Evolutionary conservation across 2,888 invertebrate species (phyloP).

Genomic region (Tinea trinotella): DNA sequence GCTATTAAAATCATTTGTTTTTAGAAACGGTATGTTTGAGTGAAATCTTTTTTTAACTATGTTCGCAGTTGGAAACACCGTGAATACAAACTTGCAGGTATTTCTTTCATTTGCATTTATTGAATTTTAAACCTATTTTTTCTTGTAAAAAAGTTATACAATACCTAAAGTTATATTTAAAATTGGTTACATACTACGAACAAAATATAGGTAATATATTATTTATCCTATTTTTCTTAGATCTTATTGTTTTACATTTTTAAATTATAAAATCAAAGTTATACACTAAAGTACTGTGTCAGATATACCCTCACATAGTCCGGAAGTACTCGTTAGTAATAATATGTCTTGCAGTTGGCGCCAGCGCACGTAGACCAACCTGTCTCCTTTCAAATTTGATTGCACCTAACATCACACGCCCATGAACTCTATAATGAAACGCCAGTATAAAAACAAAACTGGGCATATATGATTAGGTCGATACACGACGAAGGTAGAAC

Average conservation of each 20-base stretch:
- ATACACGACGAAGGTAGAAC: slow-evolving; percentile 71
- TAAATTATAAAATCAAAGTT: no score
- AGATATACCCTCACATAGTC: no score
- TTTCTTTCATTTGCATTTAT: neutral
- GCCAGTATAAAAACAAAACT: slow-evolving; percentile 68
- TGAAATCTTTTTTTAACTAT: slow-evolving; percentile 1
- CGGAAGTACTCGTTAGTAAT: slow-evolving; percentile 14
- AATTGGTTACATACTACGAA: no score
- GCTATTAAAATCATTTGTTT: slow-evolving; percentile 20
- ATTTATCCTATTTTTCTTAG: no score
- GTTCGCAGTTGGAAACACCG: neutral
- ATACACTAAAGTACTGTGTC: no score
- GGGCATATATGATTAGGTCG: slow-evolving; percentile 71
- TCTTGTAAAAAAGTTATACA: no score
- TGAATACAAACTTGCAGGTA: neutral
- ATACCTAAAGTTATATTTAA: no score
- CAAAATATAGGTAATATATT: no score
- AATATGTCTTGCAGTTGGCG: slow-evolving; percentile 42
- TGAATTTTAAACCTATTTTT: neutral
- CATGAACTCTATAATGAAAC: slow-evolving; percentile 71
- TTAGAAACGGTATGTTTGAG: slow-evolving; percentile 9
- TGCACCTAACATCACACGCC: slow-evolving; percentile 68
- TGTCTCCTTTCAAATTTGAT: slow-evolving; percentile 70
- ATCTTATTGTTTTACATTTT: no score
- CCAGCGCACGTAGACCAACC: slow-evolving; percentile 57